A percentile compares a stretch with the other conserved stretches of the same genome.
phyloP scores from a whole-genome alignment of 1,140 invertebrate genomes.

The Arctopsyche grandis region DNA sequence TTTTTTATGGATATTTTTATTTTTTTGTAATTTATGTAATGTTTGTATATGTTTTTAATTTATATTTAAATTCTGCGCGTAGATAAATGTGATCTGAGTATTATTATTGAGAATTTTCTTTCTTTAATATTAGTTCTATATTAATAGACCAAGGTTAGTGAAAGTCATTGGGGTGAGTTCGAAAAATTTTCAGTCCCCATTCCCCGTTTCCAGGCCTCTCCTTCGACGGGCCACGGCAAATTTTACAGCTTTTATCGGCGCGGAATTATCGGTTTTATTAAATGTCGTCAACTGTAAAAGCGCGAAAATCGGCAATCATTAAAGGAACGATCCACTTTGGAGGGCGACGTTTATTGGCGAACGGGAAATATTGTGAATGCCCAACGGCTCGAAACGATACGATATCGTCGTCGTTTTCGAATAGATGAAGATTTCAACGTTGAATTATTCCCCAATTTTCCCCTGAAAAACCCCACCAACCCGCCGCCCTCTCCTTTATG shows the following conservation, averaged over 20 bases:
- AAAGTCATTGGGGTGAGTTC: too few species aligned
- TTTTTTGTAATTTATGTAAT: too few species aligned
- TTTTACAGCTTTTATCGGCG: slow-evolving; percentile 37
- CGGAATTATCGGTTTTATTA: slow-evolving; percentile 43
- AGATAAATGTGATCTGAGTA: too few species aligned
- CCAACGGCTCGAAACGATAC: slow-evolving; percentile 12
- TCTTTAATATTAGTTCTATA: too few species aligned
- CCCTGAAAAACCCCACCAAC: background rate
- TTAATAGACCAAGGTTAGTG: too few species aligned
- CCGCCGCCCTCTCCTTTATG: background rate
- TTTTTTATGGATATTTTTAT: too few species aligned
- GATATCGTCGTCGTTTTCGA: background rate
- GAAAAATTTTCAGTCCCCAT: background rate
- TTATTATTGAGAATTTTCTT: too few species aligned
- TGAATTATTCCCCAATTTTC: slow-evolving; percentile 1
- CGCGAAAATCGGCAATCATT: slow-evolving; percentile 24
- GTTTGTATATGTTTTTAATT: too few species aligned
- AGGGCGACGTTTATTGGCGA: slow-evolving; percentile 27
- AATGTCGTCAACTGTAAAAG: slow-evolving; percentile 33
- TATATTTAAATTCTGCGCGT: too few species aligned
- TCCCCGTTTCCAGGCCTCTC: background rate
- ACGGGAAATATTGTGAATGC: slow-evolving; percentile 13
- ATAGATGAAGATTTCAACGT: slow-evolving; percentile 8
- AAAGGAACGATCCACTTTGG: slow-evolving; percentile 17
- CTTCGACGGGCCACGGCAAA: too few species aligned